Base-by-base conservation (phyloP, 2,888 invertebrate species). In the Anagyrus pseudococci region DNA sequence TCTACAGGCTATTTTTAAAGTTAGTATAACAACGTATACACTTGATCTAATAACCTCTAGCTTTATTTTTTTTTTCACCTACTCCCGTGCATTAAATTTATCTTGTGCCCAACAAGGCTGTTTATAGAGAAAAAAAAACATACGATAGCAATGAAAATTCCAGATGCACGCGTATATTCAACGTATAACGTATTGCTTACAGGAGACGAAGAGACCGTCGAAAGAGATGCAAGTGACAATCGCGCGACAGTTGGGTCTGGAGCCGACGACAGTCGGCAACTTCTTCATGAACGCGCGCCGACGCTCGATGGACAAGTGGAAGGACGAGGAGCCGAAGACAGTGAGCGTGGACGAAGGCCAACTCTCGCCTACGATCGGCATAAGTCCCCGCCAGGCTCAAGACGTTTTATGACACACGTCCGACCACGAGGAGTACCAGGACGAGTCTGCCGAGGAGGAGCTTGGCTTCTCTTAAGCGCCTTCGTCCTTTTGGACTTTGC, bases 251-350 rank as follows among this genome's bases (percentile, higher is more conserved):
- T 85, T 98, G 74, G 97, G 98, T 67, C 86, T 98, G 71, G 97
- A 98, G 81, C 96, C 98, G 57, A 96, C 96, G 58, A 98, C 98
- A 13, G 98, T 98, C 63, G 98, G 98, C 53, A 99, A 99, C 83
- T 99, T 99, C 87, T 99, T 99, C 85, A 99, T 99, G 99, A 99
- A 99, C 83, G 99, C 99, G n/a, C 87, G 98, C 65, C 88, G 99
- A 72, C 88, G 99, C 70, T 94, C 94, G 2, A 94, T 94, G 93
- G 98, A 98, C 83, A 98, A 98, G 78, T 98, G 98, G 97, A 93
- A 94, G 81, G 97, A 97, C 78, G 96, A 96, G 75, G 94, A 91
- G 72, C 90, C 89, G 56, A 88, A 29, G 37, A 13, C 55, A 41
- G 62, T 48, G 48, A 53, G 59, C 63, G 80, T 55, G 47, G 80